A percentile compares a stretch with the other conserved stretches of the same genome.
Evolutionary conservation across 2,888 invertebrate genomes (phyloP).

Genomic region (Melanostoma mellinum): DNA sequence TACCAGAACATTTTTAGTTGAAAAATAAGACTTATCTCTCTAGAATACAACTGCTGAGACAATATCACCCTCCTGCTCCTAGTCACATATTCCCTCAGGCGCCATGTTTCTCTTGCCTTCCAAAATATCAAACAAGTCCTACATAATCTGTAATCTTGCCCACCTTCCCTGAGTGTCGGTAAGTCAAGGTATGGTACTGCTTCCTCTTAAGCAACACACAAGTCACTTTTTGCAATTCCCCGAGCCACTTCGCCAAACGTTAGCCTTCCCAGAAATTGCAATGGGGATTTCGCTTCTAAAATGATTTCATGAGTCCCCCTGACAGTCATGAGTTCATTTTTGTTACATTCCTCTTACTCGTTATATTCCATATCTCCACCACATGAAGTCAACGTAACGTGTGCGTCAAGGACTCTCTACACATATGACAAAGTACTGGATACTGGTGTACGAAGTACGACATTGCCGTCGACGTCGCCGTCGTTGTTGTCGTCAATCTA

Average conservation of each 20-base stretch:
- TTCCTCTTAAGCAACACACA: constrained; percentile 74
- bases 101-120: neutral
- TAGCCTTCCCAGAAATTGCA: constrained; percentile 64
- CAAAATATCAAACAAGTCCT: constrained; percentile 25
- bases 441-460: constrained; percentile 13
- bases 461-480: neutral
- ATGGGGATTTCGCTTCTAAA: constrained; percentile 64
- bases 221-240: constrained; percentile 81
- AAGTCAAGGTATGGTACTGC: constrained; percentile 17
- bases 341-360: constrained; percentile 57
- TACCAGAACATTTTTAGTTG: too few relatives aligned
- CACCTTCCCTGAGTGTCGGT: constrained; percentile 36
- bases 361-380: constrained; percentile 24
- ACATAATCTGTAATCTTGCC: constrained; percentile 34
- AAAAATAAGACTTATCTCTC: too few relatives aligned
- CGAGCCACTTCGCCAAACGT: constrained; percentile 68
- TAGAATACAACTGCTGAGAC: too few relatives aligned
- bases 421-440: constrained; percentile 57
- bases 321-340: constrained; percentile 65
- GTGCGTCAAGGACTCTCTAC: constrained; percentile 61
- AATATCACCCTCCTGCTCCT: too few relatives aligned
- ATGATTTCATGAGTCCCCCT: constrained; percentile 54
- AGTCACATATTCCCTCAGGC: too few relatives aligned
- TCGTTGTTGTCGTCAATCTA: constrained; percentile 49
- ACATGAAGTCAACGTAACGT: constrained; percentile 60